Base-by-base conservation (phyloP, 2,797 vertebrate species). In the Parambassis ranga region DNA sequence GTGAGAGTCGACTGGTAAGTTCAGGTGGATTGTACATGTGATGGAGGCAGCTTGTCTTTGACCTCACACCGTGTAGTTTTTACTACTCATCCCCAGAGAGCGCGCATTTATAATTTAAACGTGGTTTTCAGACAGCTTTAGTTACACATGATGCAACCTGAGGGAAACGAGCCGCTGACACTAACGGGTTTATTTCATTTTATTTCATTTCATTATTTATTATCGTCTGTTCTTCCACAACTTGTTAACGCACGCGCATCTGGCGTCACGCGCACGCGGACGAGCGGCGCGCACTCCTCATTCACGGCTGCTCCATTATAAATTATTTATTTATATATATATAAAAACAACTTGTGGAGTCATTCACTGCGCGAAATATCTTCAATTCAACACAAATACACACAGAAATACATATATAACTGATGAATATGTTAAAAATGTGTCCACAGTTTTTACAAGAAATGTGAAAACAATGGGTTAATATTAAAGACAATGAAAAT, bases 1-100 rank as follows among this genome's bases (percentile, higher is more conserved):
- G 41, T 41, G 39, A 58, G 65, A 71, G 56, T 60, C 70, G 13
- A 53, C 75, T 53, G 88, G 90, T 91, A 81, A 90, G 84, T 90
- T 82, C 43, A 72, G 55, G n/a, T n/a, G n/a, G n/a, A n/a, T 78
- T 82, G 56, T 26, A 6, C 39, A 41, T 52, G 11, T 33, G 56
- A 72, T 32, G 60, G 15, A 63, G 11, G 58, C 56, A 58, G 44
- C 57, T 75, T 35, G 7, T 37, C 13, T 1, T 4, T 28, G 5
- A 49, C 38, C 35, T 10, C 0, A 3, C 3, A 19, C 10, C 1
- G 6, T 4, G 10, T 3, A 7, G 2, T 15, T 35, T 19, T 24
- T 10, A 7, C 43, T 14, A 9, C 3, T 4, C 27, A 59, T 11
- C 14, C 1, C 20, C 18, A 16, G 4, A 53, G 16, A 52, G 3